Conservation (phyloP, 2,888 invertebrate genomes). For the Xestia xanthographa region DNA sequence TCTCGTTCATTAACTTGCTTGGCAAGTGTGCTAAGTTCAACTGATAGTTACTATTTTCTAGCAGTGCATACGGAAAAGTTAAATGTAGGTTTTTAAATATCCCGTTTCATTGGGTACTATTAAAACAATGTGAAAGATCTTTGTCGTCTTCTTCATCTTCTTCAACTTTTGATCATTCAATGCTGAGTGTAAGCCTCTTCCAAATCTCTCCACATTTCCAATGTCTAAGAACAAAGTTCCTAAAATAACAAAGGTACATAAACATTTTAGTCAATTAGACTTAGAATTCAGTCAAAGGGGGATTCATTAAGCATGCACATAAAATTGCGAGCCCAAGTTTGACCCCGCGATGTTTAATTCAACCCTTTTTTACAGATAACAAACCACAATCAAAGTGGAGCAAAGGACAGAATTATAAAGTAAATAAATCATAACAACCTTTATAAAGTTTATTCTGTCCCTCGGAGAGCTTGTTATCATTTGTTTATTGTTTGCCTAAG, state of each 20-base stretch:
- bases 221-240: not conserved
- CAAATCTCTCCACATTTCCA: not conserved
- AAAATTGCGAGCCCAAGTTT: constrained; percentile 46
- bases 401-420: constrained; percentile 73
- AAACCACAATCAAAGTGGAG: constrained; percentile 66
- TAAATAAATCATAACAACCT: constrained; percentile 76
- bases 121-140: not conserved
- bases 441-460: constrained; percentile 77
- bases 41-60: not conserved
- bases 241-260: constrained; percentile 1
- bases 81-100: not conserved
- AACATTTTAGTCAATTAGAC: not conserved
- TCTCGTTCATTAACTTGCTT: constrained; percentile 33
- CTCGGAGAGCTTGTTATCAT: constrained; percentile 83
- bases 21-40: constrained; percentile 15
- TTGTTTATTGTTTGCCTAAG: constrained; percentile 82
- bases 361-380: constrained; percentile 43
- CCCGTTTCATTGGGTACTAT: not conserved
- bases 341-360: constrained; percentile 20
- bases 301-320: constrained; percentile 34
- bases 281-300: constrained; percentile 19
- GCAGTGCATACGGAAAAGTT: not conserved
- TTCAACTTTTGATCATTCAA: not conserved
- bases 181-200: not conserved
- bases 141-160: not conserved